Evolutionary conservation across 2,888 invertebrate genomes (phyloP), one percentile per base, ranked within the genome.

Genomic region (Rhagonycha fulva): DNA sequence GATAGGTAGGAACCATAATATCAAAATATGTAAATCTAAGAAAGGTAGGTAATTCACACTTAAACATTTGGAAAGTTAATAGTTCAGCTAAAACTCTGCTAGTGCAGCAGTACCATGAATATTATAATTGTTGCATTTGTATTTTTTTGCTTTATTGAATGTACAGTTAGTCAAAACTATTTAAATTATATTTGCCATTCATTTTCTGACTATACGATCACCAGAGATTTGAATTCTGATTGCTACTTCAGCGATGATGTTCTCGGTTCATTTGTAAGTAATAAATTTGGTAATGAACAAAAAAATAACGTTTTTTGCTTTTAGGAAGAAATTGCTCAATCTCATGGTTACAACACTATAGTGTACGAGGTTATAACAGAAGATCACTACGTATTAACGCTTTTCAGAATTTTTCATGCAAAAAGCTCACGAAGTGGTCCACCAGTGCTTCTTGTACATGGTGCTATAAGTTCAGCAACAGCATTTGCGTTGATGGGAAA

Each of bases 401-500:
- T 62, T 2, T 62, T 62, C 10, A 19, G 62, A 62, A n/a, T 47
- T n/a, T 47, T 2, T n/a, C 2, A 2, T 2, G 2, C n/a, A 47
- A n/a, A n/a, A 47, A 47, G 2, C 0, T 7, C n/a, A n/a, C 7
- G n/a, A 1, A 2, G 7, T n/a, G 47, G 47, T 47, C n/a, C n/a
- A 47, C 47, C 47, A 9, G n/a, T 47, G n/a, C n/a, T 47, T 3
- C 47, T 47, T 5, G 47, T 5, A 76, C 87, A 87, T 78, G 87
- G 87, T 11, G 68, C 87, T 14, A 82, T 84, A 9, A 80, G 84
- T 1, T 85, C 85, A 19, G 82, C 84, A 77, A 84, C 85, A 26
- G 83, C 84, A 70, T 87, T 85, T 78, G 28, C 87, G 19, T 84
- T 84, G 12, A 75, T 85, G 24, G 85, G 86, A 74, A 85, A 83